Evolutionary conservation across 30 jellyfish, hydroid and myxozoan genomes (phyloP).

Genomic region (Pseudorhiza aurosa): DNA sequence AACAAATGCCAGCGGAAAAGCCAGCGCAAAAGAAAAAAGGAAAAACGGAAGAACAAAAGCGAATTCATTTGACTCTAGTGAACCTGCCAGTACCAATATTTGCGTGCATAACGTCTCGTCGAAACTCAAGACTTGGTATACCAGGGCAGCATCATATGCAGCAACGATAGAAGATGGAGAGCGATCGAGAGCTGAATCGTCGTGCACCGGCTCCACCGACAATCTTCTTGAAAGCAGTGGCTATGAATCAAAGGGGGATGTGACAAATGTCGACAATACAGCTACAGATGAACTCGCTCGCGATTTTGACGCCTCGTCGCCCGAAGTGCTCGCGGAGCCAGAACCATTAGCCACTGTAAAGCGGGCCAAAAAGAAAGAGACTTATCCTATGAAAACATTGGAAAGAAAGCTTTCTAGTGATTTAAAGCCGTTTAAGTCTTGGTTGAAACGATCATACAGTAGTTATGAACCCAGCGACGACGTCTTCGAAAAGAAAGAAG

Average conservation of each 20-base stretch:
- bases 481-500: neutral
- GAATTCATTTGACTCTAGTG: constrained; percentile 53
- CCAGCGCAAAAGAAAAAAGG: constrained; percentile 24
- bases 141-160: constrained; percentile 62
- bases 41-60: constrained; percentile 36
- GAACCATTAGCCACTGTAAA: neutral
- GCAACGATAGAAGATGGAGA: constrained; percentile 55
- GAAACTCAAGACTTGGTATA: constrained; percentile 52
- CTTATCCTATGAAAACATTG: neutral
- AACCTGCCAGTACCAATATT: constrained; percentile 13
- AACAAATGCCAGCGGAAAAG: neutral
- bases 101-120: constrained; percentile 49
- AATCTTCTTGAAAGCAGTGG: constrained; percentile 29
- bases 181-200: constrained; percentile 30
- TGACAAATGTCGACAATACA: neutral
- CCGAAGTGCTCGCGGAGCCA: constrained; percentile 16
- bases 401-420: neutral
- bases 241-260: neutral
- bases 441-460: constrained; percentile 7
- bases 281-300: constrained; percentile 1
- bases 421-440: neutral
- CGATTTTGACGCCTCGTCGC: constrained; percentile 35
- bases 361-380: neutral
- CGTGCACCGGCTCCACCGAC: constrained; percentile 39
- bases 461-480: constrained; percentile 7